Evolutionary conservation across 2,888 invertebrate species (phyloP).

Genomic region (Theretra japonica): DNA sequence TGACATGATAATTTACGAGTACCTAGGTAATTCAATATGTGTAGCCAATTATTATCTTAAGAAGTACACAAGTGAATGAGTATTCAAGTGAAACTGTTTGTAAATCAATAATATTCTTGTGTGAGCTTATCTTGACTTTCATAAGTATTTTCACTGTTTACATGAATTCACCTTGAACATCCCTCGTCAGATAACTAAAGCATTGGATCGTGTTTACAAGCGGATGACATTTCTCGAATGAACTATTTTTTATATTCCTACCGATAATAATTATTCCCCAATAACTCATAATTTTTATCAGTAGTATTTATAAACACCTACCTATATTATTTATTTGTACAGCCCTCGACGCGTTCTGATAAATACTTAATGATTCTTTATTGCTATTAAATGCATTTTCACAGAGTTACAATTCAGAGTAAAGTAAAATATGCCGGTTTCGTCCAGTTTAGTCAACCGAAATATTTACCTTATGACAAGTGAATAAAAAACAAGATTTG

Average conservation of each 20-base stretch:
- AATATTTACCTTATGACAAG: neutral
- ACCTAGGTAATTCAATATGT: neutral
- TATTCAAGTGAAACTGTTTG: slow-evolving; percentile 3
- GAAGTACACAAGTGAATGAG: slow-evolving; percentile 1
- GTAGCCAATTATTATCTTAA: slow-evolving; percentile 1
- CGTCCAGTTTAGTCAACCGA: neutral
- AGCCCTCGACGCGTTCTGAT: too few species aligned
- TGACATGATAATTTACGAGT: neutral
- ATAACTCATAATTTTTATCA: slow-evolving; percentile 35
- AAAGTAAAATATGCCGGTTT: neutral
- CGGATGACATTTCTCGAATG: slow-evolving; percentile 38
- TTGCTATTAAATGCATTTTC: too few species aligned
- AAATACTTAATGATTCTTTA: neutral
- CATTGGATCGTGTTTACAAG: slow-evolving; percentile 50
- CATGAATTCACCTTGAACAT: slow-evolving; percentile 55
- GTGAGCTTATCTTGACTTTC: slow-evolving; percentile 46
- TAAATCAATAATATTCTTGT: slow-evolving; percentile 26
- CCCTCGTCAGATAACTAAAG: slow-evolving; percentile 49
- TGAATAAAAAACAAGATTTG: neutral
- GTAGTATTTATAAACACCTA: neutral
- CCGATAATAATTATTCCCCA: slow-evolving; percentile 35
- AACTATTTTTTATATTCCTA: slow-evolving; percentile 44
- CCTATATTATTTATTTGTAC: neutral
- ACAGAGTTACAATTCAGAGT: too few species aligned
- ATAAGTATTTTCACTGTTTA: slow-evolving; percentile 52